Conservation (phyloP, 2,888 invertebrate species). For the Philereme vetulata region DNA sequence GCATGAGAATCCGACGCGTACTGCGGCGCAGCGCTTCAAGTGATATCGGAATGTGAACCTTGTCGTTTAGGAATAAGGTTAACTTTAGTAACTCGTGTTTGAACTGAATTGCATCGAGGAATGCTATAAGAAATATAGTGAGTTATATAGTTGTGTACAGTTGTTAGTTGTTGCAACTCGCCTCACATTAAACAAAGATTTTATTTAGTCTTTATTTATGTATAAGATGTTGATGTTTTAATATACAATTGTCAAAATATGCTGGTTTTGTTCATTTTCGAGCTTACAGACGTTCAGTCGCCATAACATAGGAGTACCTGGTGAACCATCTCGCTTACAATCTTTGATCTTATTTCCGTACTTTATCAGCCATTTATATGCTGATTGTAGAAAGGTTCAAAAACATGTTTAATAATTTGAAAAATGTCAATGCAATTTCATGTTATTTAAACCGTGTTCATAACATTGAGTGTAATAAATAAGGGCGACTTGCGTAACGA, state of each 20-base stretch:
- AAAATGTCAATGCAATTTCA: too few species aligned
- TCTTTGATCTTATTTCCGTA: not conserved
- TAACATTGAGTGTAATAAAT: too few species aligned
- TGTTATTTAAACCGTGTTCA: too few species aligned
- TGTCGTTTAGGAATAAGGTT: conserved; percentile 10
- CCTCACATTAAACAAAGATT: conserved; percentile 32
- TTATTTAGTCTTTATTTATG: conserved; percentile 33
- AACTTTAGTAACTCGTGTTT: conserved; percentile 10
- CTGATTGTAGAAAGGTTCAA: too few species aligned
- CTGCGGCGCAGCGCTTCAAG: conserved; percentile 1
- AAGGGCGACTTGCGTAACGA: too few species aligned
- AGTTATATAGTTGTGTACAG: conserved; percentile 12
- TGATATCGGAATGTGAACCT: conserved; percentile 13
- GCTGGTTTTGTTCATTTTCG: conserved; percentile 33
- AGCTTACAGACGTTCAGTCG: conserved; percentile 11
- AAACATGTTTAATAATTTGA: too few species aligned
- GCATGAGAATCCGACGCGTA: not conserved
- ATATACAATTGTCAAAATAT: conserved; percentile 31
- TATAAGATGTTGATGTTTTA: conserved; percentile 34
- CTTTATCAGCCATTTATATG: not conserved
- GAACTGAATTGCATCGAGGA: conserved; percentile 11
- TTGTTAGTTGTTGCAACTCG: conserved; percentile 23
- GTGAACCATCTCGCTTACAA: not conserved
- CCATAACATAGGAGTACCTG: conserved; percentile 3
- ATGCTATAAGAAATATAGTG: conserved; percentile 12